Percentiles rank a stretch among this genome's conserved stretches.
phyloP scores from a whole-genome alignment of 2,113 vertebrate genomes.

The Lophura nycthemera region DNA sequence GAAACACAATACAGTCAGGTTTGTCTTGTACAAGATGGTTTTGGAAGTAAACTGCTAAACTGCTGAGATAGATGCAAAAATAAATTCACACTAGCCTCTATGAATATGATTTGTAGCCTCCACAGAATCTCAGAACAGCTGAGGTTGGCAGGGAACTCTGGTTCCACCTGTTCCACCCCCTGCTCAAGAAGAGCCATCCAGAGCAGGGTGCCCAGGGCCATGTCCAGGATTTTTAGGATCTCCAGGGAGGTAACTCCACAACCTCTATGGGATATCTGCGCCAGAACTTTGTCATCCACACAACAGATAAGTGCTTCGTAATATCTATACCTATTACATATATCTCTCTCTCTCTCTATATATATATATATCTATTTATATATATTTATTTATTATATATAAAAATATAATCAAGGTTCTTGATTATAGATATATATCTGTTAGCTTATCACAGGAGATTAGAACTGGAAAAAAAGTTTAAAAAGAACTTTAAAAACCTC shows the following conservation, averaged over 20 bases:
- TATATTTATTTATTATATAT: no score
- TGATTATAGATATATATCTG: background rate
- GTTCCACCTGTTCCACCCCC: background rate
- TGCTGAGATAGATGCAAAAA: background rate
- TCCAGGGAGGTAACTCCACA: background rate
- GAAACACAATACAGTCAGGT: background rate
- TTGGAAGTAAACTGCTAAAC: background rate
- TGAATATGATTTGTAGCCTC: background rate
- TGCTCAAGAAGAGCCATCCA: background rate
- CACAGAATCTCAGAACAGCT: background rate
- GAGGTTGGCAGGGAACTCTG: background rate
- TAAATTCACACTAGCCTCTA: background rate
- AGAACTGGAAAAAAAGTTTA: background rate
- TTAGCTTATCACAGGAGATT: background rate
- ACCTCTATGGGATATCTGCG: background rate
- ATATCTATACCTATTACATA: background rate
- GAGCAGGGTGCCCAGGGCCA: background rate
- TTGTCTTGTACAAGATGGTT: background rate
- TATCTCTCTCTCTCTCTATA: no score
- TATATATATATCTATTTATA: no score
- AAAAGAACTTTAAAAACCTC: background rate
- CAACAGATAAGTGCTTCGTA: background rate
- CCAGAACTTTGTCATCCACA: background rate
- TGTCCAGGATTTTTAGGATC: background rate
- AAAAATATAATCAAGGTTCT: background rate